Percentiles rank a stretch among this genome's conserved stretches.
These are phyloP conservation scores for Drosophila auraria DNA, from an alignment of 1,140 invertebrate species.

Conservation along the genomic window DNA sequence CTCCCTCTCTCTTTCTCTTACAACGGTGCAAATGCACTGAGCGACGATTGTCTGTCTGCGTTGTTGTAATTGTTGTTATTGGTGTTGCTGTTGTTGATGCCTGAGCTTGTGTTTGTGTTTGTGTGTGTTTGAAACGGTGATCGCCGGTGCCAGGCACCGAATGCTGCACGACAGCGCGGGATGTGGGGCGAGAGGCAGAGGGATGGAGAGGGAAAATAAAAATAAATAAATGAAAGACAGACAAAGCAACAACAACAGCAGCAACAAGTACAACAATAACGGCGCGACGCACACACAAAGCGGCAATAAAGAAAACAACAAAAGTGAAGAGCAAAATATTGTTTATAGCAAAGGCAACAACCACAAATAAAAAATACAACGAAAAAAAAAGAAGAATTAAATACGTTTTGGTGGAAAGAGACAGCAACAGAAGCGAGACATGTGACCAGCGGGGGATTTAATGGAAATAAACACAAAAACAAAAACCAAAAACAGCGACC, in stretches of 20 bases:
- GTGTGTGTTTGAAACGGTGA: slow-evolving; percentile 69
- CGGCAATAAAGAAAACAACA: slow-evolving; percentile 53
- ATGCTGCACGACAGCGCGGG: slow-evolving; percentile 49
- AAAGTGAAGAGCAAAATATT: slow-evolving; percentile 37
- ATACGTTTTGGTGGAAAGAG: slow-evolving; percentile 47
- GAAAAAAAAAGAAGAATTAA: slow-evolving; percentile 22
- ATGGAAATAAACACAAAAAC: slow-evolving; percentile 18
- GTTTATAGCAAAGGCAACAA: slow-evolving; percentile 22
- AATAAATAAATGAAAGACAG: slow-evolving; percentile 47
- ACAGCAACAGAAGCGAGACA: slow-evolving; percentile 20
- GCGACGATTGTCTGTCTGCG: slow-evolving; percentile 32
- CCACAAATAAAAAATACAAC: slow-evolving; percentile 21
- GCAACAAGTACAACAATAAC: slow-evolving; percentile 22
- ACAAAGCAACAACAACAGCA: slow-evolving; percentile 46
- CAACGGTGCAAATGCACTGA: slow-evolving; percentile 70
- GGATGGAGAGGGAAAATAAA: slow-evolving; percentile 35
- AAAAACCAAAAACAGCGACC: slow-evolving; percentile 5
- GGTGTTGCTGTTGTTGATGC: slow-evolving; percentile 35
- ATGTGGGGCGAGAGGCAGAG: slow-evolving; percentile 16
- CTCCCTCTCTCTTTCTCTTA: neutral
- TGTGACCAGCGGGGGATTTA: slow-evolving; percentile 35
- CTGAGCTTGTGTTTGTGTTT: slow-evolving; percentile 7
- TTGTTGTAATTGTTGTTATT: slow-evolving; percentile 52
- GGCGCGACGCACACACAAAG: slow-evolving; percentile 42
- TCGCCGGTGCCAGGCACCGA: slow-evolving; percentile 76